Conservation (phyloP, 2,113 vertebrate genomes). For the Emydocephalus ijimae region DNA sequence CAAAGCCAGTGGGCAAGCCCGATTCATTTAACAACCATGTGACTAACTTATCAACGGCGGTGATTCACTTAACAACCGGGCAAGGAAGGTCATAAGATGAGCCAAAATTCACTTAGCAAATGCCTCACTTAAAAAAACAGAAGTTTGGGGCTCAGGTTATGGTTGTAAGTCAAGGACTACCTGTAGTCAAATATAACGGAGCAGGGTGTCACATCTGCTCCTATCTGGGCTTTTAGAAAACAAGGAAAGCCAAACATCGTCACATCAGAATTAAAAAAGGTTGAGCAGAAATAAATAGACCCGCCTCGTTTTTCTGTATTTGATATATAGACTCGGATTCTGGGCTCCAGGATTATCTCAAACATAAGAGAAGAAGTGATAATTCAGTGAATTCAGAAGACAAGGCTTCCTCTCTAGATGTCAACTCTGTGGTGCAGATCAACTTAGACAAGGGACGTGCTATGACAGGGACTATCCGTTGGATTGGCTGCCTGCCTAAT, state of each 20-base stretch:
- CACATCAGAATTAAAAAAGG: too few species aligned
- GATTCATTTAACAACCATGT: neutral
- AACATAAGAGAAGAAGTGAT: neutral
- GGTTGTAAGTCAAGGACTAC: too few species aligned
- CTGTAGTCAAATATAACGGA: neutral
- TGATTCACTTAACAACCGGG: neutral
- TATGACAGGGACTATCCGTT: constrained; percentile 78
- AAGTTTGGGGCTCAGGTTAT: too few species aligned
- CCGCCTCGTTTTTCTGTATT: constrained; percentile 18
- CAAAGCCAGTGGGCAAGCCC: neutral
- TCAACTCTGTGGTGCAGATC: constrained; percentile 80
- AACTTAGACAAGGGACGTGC: constrained; percentile 53
- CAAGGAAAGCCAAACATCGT: neutral
- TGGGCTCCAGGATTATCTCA: neutral
- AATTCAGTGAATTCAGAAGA: neutral
- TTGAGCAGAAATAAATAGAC: accelerated
- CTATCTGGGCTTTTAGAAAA: neutral
- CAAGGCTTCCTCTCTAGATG: constrained; percentile 38
- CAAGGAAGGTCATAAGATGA: neutral
- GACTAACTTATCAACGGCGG: neutral
- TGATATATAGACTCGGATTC: accelerated
- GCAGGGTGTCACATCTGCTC: neutral
- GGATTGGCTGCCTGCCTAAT: constrained; percentile 73
- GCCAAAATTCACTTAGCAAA: neutral
- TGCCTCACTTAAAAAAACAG: too few species aligned